Percentiles rank a stretch among this genome's conserved stretches.
phyloP scores from a whole-genome alignment of 2,113 vertebrate species.

The Alouatta palliata region DNA sequence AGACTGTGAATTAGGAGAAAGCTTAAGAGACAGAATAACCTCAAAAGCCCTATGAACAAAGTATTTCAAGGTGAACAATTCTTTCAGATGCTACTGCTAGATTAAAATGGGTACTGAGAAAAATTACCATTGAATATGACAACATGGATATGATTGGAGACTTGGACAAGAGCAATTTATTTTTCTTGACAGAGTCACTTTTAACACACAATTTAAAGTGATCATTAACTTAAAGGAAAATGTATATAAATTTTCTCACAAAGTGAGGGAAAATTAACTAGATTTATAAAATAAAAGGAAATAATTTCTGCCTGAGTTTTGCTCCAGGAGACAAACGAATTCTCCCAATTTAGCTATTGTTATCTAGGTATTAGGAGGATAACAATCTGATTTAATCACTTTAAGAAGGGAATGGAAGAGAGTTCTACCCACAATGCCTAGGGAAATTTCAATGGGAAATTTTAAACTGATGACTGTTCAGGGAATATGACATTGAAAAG shows the following conservation, averaged over 20 bases:
- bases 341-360: not conserved
- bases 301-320: constrained; percentile 16
- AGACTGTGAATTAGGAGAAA: not conserved
- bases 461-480: not conserved
- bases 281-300: constrained; percentile 21
- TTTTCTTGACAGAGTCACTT: not conserved
- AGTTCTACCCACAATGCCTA: too few species aligned
- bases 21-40: not conserved
- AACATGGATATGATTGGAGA: not conserved
- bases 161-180: not conserved
- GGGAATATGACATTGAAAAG: not conserved
- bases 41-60: not conserved
- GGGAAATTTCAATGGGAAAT: not conserved
- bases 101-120: not conserved
- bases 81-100: not conserved
- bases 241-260: constrained; percentile 17
- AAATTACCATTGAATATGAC: not conserved
- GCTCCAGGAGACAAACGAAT: constrained; percentile 9
- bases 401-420: not conserved
- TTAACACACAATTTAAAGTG: constrained; percentile 22
- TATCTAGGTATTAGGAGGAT: not conserved
- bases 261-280: not conserved
- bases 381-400: not conserved
- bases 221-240: constrained; percentile 43
- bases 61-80: not conserved